Conservation (phyloP, 2,797 vertebrate genomes). For the Muscicapa comitata region DNA sequence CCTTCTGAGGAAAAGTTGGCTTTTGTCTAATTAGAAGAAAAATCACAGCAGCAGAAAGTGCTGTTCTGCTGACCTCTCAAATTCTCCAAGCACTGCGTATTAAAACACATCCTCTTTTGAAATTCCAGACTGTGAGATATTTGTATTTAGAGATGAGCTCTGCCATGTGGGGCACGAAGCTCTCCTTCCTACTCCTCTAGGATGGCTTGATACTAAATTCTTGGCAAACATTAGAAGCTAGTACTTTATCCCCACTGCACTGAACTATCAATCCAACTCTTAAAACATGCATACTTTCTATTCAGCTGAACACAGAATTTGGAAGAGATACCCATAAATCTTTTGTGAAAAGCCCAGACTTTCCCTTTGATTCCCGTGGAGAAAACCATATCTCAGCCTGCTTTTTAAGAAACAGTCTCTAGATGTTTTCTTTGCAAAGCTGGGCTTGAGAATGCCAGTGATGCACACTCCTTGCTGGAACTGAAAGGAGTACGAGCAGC, state of each 20-base stretch:
- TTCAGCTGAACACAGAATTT: background rate
- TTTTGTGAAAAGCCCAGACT: background rate
- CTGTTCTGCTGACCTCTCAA: background rate
- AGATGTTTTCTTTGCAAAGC: background rate
- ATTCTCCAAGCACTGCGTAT: background rate
- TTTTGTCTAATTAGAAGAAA: constrained; percentile 63
- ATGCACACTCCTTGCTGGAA: background rate
- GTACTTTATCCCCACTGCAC: background rate
- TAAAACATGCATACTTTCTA: background rate
- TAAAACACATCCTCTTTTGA: background rate
- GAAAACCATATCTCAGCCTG: background rate
- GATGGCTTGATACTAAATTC: background rate
- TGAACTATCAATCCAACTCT: background rate
- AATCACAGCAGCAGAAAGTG: background rate
- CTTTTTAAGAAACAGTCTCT: background rate
- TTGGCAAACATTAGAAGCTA: constrained; percentile 1
- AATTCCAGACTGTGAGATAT: background rate
- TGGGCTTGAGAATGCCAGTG: background rate
- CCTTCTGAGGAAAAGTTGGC: constrained; percentile 26
- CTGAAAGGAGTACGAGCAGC: background rate
- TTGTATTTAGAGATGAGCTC: constrained; percentile 21
- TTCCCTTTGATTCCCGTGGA: background rate
- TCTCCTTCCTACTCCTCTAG: background rate
- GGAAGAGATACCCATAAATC: background rate
- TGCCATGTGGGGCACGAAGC: background rate